phyloP scores from a whole-genome alignment of 2,888 invertebrate species.

The Sarcophaga rosellei region DNA sequence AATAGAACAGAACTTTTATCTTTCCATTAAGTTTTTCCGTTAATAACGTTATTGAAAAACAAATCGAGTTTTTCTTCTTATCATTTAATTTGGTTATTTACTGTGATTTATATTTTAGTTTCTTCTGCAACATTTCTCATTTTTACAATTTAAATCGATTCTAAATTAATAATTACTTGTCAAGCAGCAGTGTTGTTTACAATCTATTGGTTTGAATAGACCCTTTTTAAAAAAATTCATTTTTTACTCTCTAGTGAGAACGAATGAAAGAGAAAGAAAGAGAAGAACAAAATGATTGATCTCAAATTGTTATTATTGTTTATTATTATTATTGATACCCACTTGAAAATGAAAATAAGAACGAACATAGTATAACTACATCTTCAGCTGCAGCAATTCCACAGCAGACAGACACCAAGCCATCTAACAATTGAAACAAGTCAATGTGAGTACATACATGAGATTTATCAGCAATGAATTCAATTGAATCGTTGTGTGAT shows the following conservation, averaged over 20 bases:
- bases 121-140: too few relatives aligned
- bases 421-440: neutral
- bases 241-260: too few relatives aligned
- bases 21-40: too few relatives aligned
- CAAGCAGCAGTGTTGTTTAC: neutral
- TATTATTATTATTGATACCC: constrained; percentile 28
- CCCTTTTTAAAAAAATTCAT: neutral
- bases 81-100: too few relatives aligned
- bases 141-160: too few relatives aligned
- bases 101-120: too few relatives aligned
- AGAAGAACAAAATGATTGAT: neutral
- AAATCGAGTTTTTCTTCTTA: too few relatives aligned
- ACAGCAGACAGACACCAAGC: neutral
- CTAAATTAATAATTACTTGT: too few relatives aligned
- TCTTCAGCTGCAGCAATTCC: constrained; percentile 18
- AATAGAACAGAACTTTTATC: too few relatives aligned
- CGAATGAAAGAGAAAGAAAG: neutral
- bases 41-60: too few relatives aligned
- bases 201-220: neutral
- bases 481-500: constrained; percentile 27
- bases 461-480: constrained; percentile 56
- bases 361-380: constrained; percentile 6
- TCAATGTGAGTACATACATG: constrained; percentile 49
- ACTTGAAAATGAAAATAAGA: neutral
- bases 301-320: constrained; percentile 2